Evolutionary conservation across 2,888 invertebrate species (phyloP), one percentile per base, ranked within the genome.

Genomic region (Cremastobaeus sp.): DNA sequence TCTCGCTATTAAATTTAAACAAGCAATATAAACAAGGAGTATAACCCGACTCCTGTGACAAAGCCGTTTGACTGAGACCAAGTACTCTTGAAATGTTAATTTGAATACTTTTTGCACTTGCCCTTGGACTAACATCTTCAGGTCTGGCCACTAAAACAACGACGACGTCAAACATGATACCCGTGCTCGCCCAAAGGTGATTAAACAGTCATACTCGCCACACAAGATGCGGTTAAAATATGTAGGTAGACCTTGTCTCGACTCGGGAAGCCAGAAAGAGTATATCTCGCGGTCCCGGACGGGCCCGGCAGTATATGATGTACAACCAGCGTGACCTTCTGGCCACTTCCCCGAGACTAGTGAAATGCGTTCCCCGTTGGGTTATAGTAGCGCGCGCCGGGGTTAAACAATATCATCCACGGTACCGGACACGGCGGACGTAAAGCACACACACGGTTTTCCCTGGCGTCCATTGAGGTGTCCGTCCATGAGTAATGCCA

Each of bases 401-500:
- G 68, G 76, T 73, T 77, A 71, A 75, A 76, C 76, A 77, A 78
- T 77, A 77, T 78, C 75, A 71, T 66, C 71, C 34, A 55, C 71
- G 68, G 59, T 64, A 50, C 62, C 60, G 71, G 72, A 75, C 76
- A 70, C 66, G 55, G 59, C 55, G 69, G 62, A 74, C 77, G 54
- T 48, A 66, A 66, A 60, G 71, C 48, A 47, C 66, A 68, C 73
- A 69, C 55, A 60, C 50, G 70, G 68, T 71, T 65, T 65, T 76
- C 48, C 60, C 60, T 55, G 25, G 25, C 76, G 80, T 78, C 84
- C 84, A 85, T 85, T 85, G 80, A 85, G 82, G 85, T 84, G 85
- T 85, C 85, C 81, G 83, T 81, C 79, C 64, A 77, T 85, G 84
- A 85, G 85, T 85, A 85, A 85, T 85, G 85, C 83, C 74, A 80